Evolutionary conservation across 2,888 invertebrate species (phyloP), one percentile per base, ranked within the genome.

Genomic region (Bimastos eiseni): DNA sequence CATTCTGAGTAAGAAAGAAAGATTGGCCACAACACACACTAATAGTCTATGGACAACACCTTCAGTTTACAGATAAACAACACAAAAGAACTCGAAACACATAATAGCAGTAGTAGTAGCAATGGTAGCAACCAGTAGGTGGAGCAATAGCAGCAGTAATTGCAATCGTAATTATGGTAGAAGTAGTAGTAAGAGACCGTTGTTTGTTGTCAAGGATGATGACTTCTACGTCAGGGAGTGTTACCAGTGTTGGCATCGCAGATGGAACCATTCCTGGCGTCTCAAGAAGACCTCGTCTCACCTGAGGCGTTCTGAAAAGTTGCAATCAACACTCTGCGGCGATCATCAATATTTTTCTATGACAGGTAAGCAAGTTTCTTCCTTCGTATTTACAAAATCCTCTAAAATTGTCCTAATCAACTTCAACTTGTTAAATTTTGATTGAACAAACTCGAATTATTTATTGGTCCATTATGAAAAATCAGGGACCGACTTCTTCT

Each of bases 161-260:
- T n/a, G 19, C 6, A 83, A 83, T 83, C 30, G 19, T 83, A 83
- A 83, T 83, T 13, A 83, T 83, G 17, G 17, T 83, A 84, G n/a
- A 36, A 34, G 5, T 19, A 15, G 0, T 5, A 86, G 36, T 34
- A 86, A 86, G 24, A 86, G n/a, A 86, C 86, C 86, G 34, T 34
- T 86, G 36, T 36, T 86, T 34, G 37, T 86, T 86, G 86, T 86
- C 86, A 33, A 86, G 86, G 86, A 86, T 36, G n/a, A 86, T 36
- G 34, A 86, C 37, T 37, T 86, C 86, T 24, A 70, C 70, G 17
- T 70, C 86, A 36, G 86, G n/a, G 3, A 34, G 37, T 8, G 86
- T 34, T 15, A 37, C 36, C 6, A 86, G 34, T 6, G 55, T 55
- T 55, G 84, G 84, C 33, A 36, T 84, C 34, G 34, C n/a, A 36